Percentiles rank a stretch among this genome's conserved stretches.
Conservation (phyloP, 1,140 invertebrate genomes). For the Aphaenogaster floridana region DNA sequence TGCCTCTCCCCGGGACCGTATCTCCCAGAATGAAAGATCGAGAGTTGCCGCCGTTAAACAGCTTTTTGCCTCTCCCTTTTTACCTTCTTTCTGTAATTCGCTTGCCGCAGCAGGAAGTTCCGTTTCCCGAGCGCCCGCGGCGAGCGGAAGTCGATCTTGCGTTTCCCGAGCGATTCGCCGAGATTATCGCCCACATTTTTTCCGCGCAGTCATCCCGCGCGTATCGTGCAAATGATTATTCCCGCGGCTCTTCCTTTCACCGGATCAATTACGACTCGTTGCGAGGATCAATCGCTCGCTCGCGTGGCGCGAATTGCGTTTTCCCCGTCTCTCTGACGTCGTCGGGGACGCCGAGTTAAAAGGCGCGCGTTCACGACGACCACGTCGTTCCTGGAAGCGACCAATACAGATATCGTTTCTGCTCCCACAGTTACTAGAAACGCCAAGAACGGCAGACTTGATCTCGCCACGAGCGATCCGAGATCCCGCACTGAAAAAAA, state of each 20-base stretch:
- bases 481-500: neutral
- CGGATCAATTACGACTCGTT: constrained; percentile 68
- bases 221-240: constrained; percentile 32
- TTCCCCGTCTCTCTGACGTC: constrained; percentile 36
- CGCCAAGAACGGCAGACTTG: neutral
- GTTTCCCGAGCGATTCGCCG: neutral
- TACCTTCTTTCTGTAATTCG: neutral
- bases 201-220: neutral
- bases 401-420: neutral
- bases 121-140: neutral
- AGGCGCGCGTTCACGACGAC: neutral
- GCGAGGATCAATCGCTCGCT: constrained; percentile 26
- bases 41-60: neutral
- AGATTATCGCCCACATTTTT: constrained; percentile 3
- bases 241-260: constrained; percentile 57
- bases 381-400: constrained; percentile 16
- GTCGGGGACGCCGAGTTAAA: constrained; percentile 7
- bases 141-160: neutral
- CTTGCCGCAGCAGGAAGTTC: neutral
- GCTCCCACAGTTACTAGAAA: neutral
- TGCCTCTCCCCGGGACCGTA: neutral
- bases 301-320: constrained; percentile 12
- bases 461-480: neutral
- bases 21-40: neutral
- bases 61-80: neutral